Base-by-base conservation (phyloP, 2,797 vertebrate genomes). In the Oophaga sylvatica region DNA sequence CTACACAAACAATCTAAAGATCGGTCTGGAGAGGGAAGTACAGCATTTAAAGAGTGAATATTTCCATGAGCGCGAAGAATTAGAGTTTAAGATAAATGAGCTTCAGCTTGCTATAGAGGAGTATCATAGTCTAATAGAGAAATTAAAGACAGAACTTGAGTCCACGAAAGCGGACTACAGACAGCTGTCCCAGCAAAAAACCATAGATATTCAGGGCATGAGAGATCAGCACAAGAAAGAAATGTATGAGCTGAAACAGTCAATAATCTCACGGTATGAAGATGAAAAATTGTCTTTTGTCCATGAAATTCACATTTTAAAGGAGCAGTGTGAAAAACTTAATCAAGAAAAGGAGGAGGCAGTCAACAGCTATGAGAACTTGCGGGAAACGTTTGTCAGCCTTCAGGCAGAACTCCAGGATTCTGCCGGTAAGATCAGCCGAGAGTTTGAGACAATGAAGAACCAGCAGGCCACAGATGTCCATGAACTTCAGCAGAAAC, bases 71-170 rank as follows among this genome's bases (percentile, higher is more conserved):
- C 94, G 93, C 84, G 98, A 99, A 90, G 98, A 99, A 86, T 92
- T 99, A 82, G 98, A 99, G 87, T 99, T 99, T 90, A 99, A 98
- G 93, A 96, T 99, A 87, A 96, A 99, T 90, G 98, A 99, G 92
- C 89, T 99, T 63, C 96, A 98, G 78, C 95, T 98, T 93, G 93
- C 87, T 90, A 96, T 95, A 92, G 96, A 97, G 89, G 97, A 98
- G 11, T 92, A 94, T 29, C 89, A 92, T 62, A 89, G 89, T 90
- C 35, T 90, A 83, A 95, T 95, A 1, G 94, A 95, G 90, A 96
- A 95, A 91, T 88, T 95, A 89, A 95, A 94, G 89, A 78, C 90
- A 65, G 93, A 95, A 5, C 92, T 94, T 89, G 92, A 95, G 83
- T 88, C 81, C 86, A 88, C 90, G 88, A 93, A 89, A 65, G 86